Evolutionary conservation across 2,888 invertebrate genomes (phyloP), one percentile per base, ranked within the genome.

Genomic region (Phortica magna): DNA sequence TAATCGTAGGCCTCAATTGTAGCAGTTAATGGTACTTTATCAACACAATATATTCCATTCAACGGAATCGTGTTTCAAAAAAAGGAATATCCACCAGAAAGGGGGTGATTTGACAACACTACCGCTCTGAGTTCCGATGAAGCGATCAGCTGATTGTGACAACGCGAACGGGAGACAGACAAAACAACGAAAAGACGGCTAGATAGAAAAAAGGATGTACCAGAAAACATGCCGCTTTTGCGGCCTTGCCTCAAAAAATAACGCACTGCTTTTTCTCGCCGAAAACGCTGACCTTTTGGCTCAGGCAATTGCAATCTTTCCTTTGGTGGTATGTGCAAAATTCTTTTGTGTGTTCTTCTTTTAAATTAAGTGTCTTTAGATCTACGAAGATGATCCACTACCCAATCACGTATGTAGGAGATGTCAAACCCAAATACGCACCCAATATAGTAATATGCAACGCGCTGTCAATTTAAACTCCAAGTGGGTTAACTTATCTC

Each of bases 341-440:
- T 31, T 31, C 1, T 31, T 31, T 31, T 4, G 5, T 31, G 5
- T 31, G 31, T 31, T 31, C 31, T 31, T 31, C 31, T 4, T 55
- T 2, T 55, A 55, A 61, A 10, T 61, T 61, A 1, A 10, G 19
- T 22, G 42, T 42, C 14, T 65, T 79, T 73, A 90, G 90, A 76
- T 90, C 57, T 88, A 89, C 76, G 79, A 84, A 53, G 82, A 84
- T 77, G 90, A 90, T 82, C 89, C 89, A 2, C 82, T 90, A 67
- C 90, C 90, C 0, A 85, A 90, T 61, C 82, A 87, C 75, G 87
- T 89, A 39, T 90, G 90, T 73, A 82, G 79, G 57, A 87, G 85
- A 74, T 90, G 90, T 74, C 78, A 84, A 43, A 68, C 73, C 19
- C 84, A 80, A 75, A 84, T 87, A 4, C 78, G 77, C 12, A 75